phyloP scores from a whole-genome alignment of 2,888 invertebrate genomes.

The Smittia aterrima region DNA sequence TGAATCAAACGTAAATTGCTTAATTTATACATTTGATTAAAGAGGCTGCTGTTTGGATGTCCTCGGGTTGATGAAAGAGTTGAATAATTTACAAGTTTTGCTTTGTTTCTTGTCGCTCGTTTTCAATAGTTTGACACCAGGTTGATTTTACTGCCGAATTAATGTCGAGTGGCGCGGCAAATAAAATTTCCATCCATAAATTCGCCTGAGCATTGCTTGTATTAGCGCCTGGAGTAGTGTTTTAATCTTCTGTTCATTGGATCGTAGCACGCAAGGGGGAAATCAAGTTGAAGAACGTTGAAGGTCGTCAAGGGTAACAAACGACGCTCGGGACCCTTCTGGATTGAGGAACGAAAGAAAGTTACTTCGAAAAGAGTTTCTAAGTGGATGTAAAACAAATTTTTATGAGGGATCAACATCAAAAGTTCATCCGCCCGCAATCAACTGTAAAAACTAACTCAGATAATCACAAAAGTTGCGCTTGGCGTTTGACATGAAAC shows the following conservation, averaged over 20 bases:
- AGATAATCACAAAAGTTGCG: neutral
- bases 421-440: constrained; percentile 9
- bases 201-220: neutral
- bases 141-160: constrained; percentile 3
- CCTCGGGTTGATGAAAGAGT: neutral
- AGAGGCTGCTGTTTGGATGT: neutral
- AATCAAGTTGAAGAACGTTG: neutral
- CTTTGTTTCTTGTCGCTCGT: neutral
- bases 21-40: constrained; percentile 17
- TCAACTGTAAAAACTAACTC: neutral
- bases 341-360: neutral
- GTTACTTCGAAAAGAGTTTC: no score
- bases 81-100: neutral
- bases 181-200: neutral
- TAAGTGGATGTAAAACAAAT: neutral
- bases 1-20: neutral
- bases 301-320: neutral
- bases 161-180: neutral
- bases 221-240: constrained; percentile 3
- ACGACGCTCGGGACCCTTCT: neutral
- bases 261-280: neutral
- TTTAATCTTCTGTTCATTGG: constrained; percentile 13
- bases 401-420: neutral
- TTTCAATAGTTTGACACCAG: constrained; percentile 25
- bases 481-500: constrained; percentile 5